Base-by-base conservation (phyloP, 2,888 invertebrate species). In the Sminthurides aquaticus region DNA sequence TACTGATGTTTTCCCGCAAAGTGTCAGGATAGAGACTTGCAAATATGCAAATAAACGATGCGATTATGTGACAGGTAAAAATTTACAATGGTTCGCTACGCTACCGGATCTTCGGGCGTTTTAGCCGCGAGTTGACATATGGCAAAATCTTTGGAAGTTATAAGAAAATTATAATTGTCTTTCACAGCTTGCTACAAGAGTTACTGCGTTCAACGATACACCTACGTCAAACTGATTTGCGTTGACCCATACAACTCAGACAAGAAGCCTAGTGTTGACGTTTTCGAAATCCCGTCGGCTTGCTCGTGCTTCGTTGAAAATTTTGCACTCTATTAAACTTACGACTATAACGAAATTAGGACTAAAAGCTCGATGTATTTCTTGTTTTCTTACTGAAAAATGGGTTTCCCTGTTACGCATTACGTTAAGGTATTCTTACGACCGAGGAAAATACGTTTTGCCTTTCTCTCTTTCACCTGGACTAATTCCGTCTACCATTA, bases 221-320 rank as follows among this genome's bases (percentile, higher is more conserved):
- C 76, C 8, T 76, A 76, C 56, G 75, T 75, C 8, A 76, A 76
- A 57, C 71, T 78, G 11, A 72, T 78, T 49, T 75, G 75, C 58
- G 71, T 76, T 11, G 76, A 77, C 61, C 77, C 77, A 0, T 72
- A 73, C 65, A 75, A 76, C 60, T 72, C 75, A 1, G 69, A 73
- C 27, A 73, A 75, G 61, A 69, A 73, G 49, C 78, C 78, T n/a
- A 71, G 72, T n/a, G 74, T 77, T 11, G 77, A 77, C 52, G 76
- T 77, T 11, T 77, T 78, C 57, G 76, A 76, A 68, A 75, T 78
- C 18, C 78, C 78, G 20, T 75, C 75, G 0, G 76, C 76, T 8
- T 78, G 78, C 60, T 76, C 76, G 15, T 78, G 78, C 60, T 77
- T 77, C 68, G 77, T 78, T 3, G 77, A 77, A 68, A 76, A 77